phyloP scores from a whole-genome alignment of 2,113 vertebrate species.

The Miniopterus natalensis region DNA sequence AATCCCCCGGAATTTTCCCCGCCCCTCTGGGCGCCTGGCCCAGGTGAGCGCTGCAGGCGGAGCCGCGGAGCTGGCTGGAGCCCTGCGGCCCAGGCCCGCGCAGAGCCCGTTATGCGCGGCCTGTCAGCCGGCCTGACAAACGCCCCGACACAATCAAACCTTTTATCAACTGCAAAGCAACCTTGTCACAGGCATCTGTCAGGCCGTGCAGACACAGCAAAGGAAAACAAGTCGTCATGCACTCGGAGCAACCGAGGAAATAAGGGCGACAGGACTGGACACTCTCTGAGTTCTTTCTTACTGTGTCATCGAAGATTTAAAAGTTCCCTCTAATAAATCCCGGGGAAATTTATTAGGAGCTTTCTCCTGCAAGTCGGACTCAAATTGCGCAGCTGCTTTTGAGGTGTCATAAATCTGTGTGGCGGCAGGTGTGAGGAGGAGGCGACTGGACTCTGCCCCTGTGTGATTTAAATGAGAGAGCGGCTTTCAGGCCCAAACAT shows the following conservation, averaged over 20 bases:
- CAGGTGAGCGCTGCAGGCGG: not conserved
- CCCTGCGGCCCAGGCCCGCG: slow-evolving; percentile 66
- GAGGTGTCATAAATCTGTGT: not conserved
- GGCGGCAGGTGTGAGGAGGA: slow-evolving; percentile 57
- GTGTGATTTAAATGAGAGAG: slow-evolving; percentile 26
- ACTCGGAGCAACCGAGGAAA: slow-evolving; percentile 83
- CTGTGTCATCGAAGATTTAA: slow-evolving; percentile 71
- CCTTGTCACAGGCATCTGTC: slow-evolving; percentile 89
- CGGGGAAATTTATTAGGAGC: slow-evolving; percentile 71
- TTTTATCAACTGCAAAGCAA: slow-evolving; percentile 90
- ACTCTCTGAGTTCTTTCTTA: slow-evolving; percentile 70
- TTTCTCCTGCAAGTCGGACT: slow-evolving; percentile 65
- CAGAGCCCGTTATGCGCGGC: slow-evolving; percentile 80
- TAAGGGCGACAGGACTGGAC: slow-evolving; percentile 77
- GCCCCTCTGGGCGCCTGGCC: not conserved
- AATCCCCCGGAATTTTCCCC: slow-evolving; percentile 25
- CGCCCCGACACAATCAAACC: slow-evolving; percentile 88
- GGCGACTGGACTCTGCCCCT: slow-evolving; percentile 32
- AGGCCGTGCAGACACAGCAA: slow-evolving; percentile 85
- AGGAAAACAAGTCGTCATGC: slow-evolving; percentile 87
- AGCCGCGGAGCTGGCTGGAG: slow-evolving; percentile 59
- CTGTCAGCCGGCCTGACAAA: slow-evolving; percentile 88
- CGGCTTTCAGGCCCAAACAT: not conserved
- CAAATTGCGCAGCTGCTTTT: slow-evolving; percentile 41
- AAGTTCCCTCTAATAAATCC: slow-evolving; percentile 63